Evolutionary conservation across 2,888 invertebrate species (phyloP).

Genomic region (Noctua comes): DNA sequence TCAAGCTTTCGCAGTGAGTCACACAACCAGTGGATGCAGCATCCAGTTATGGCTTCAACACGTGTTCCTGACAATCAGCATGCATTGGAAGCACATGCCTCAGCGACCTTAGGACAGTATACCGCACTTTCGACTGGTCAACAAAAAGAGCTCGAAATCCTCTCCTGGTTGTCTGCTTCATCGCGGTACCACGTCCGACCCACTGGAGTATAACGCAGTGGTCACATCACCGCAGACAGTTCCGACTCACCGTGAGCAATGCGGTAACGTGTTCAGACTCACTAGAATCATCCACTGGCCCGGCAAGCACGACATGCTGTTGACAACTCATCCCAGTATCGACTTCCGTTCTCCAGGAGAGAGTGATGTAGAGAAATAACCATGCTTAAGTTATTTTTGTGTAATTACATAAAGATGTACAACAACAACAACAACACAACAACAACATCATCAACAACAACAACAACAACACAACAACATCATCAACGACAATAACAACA

Average conservation of each 20-base stretch:
- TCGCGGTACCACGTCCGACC: not conserved
- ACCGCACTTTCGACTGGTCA: not conserved
- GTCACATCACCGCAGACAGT: too few relatives aligned
- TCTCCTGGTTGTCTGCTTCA: not conserved
- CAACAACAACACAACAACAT: too few relatives aligned
- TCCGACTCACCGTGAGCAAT: not conserved
- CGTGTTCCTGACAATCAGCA: not conserved
- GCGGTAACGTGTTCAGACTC: not conserved
- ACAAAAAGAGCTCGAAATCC: not conserved
- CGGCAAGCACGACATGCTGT: not conserved
- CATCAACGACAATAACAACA: too few relatives aligned
- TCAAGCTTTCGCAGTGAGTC: not conserved
- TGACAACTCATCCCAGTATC: not conserved
- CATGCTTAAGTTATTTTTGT: too few relatives aligned
- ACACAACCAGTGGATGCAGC: not conserved
- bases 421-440: too few relatives aligned
- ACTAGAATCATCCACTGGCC: not conserved
- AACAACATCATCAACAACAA: too few relatives aligned
- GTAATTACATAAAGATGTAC: too few relatives aligned
- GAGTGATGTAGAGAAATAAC: not conserved
- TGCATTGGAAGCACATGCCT: not conserved
- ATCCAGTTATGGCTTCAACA: not conserved
- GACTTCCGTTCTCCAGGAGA: not conserved
- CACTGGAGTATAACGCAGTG: not conserved
- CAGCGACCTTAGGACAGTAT: not conserved